Evolutionary conservation across 1,140 invertebrate species (phyloP).

Genomic region (Temnothorax curvispinosus): DNA sequence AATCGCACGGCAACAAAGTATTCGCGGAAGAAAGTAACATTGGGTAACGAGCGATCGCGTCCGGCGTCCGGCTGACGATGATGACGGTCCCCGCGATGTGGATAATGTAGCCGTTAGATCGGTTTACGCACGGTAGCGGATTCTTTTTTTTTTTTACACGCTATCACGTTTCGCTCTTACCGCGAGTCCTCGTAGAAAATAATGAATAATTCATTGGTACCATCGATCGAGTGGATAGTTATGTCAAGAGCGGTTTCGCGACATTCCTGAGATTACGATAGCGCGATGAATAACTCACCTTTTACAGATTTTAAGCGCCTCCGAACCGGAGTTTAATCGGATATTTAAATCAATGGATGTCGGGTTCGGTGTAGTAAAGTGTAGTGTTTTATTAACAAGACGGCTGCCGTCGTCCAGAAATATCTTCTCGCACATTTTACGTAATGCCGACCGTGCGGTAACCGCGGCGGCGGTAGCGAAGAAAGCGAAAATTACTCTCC

Average conservation of each 20-base stretch:
- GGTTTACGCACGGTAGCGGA: conserved; percentile 9
- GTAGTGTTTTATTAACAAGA: conserved; percentile 6
- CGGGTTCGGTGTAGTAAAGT: not conserved
- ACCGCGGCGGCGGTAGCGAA: not conserved
- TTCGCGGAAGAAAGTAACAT: conserved; percentile 50
- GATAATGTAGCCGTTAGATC: conserved; percentile 13
- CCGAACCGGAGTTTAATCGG: not conserved
- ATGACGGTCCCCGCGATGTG: not conserved
- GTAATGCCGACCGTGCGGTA: conserved; percentile 20
- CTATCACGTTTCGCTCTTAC: not conserved
- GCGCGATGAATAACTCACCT: conserved; percentile 5
- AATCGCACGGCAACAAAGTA: conserved; percentile 47
- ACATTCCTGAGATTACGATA: conserved; percentile 42
- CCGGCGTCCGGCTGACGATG: conserved; percentile 1
- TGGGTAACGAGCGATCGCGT: conserved; percentile 27
- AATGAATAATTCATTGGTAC: conserved; percentile 54
- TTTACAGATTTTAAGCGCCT: not conserved
- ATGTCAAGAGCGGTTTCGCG: conserved; percentile 51
- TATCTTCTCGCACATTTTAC: conserved; percentile 29
- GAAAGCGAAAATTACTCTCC: conserved; percentile 30
- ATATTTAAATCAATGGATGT: conserved; percentile 11
- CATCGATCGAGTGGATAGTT: conserved; percentile 30
- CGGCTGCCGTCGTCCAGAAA: not conserved
- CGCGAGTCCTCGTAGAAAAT: conserved; percentile 6
- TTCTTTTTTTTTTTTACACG: not conserved